Base-by-base conservation (phyloP, 1,140 invertebrate species). In the Drosophila paulistorum region DNA sequence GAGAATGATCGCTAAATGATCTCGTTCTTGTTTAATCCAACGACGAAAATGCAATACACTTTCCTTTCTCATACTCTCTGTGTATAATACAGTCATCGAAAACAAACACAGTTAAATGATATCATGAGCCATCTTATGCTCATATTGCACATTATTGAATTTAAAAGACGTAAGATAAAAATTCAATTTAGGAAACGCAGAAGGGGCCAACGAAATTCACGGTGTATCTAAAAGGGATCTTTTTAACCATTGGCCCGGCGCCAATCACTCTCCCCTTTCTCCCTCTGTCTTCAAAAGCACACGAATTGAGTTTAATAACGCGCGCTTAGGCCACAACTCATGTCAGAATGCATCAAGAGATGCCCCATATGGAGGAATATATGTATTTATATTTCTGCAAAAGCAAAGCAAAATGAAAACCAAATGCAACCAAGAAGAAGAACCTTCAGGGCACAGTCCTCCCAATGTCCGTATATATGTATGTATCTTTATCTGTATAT, bases 311-410 rank as follows among this genome's bases (percentile, higher is more conserved):
- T 80, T 87, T 87, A 87, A 89, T 87, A 87, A 89, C 80, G 80
- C 77, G 80, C 85, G 84, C 84, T 89, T 89, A 89, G 84, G 84
- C 84, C 84, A 89, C 84, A 89, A 89, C 84, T 89, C 84, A 89
- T 87, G 84, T 89, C 84, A 89, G 60, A 81, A 89, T 84, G 84
- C 81, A 89, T 89, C 84, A 89, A 89, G 82, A 77, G 71, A 67
- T 60, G 45, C 45, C 48, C 85, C 66, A 82, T 89, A 89, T 89
- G 81, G 84, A 39, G 45, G 85, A 85, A 89, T 89, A 89, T 89
- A 90, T 89, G 84, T 89, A 89, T 79, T 89, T 89, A 51, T 51
- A 51, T 79, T 71, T 71, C 58, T n/a, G 51, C 51, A 48, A 45
- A 26, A 30, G 30, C 30, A 30, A 30, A 30, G 30, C 74, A 41